Evolutionary conservation across 2,888 invertebrate genomes (phyloP), one percentile per base, ranked within the genome.

Genomic region (Thumatha senex): DNA sequence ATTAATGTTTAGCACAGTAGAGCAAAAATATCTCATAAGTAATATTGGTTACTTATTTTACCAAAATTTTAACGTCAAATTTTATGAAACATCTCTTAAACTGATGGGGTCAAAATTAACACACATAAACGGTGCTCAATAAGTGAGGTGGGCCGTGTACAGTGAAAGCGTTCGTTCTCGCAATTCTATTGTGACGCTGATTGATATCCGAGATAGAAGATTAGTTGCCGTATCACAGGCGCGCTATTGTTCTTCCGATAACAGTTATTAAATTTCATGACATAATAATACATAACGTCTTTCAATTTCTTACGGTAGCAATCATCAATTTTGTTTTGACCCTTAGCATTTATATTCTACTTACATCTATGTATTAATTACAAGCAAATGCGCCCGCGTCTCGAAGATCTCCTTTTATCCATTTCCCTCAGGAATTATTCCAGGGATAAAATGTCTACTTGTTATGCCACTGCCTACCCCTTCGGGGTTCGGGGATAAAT

Each of bases 131-230:
- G 72, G 70, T 67, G 72, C 70, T 76, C 73, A 66, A 75, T 70
- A 72, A 63, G 65, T 64, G 64, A 72, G 54, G 58, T 61, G 66
- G 61, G 51, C 72, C 63, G 71, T 71, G 68, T 71, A 56, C 59
- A 63, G 82, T 76, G 86, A 87, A 86, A 87, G 86, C 67, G 60
- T 66, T 68, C 67, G 60, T 66, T 68, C 57, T 50, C 65, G 73
- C 78, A 82, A 83, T 83, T 80, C 83, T 71, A 84, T 87, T 87
- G 86, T 86, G 70, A 66, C 58, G 63, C 68, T 76, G 83, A 80
- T 82, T 80, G 83, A 85, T 86, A 74, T 70, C 70, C 65, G 55
- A 73, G 80, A 82, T 81, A 66, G 65, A 70, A 63, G 72, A 78
- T 84, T 80, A 78, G 72, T 74, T 72, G 68, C 73, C 74, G 69